Evolutionary conservation across 2,113 vertebrate genomes (phyloP).

Genomic region (Chionodraco myersi): DNA sequence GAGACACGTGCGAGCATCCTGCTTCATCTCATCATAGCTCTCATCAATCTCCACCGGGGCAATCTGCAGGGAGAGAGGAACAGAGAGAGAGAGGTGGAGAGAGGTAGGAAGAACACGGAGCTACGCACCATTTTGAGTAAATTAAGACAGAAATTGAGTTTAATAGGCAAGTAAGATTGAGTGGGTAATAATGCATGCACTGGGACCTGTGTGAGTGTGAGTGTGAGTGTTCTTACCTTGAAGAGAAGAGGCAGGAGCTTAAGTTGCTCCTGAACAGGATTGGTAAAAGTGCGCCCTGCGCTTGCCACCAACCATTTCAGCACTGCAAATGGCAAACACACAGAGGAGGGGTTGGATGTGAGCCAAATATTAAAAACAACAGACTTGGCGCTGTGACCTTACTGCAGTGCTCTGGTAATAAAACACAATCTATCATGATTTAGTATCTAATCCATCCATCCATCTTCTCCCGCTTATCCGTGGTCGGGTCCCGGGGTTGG

Average conservation of each 20-base stretch:
- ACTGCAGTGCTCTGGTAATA: conserved; percentile 47
- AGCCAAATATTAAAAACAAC: conserved; percentile 53
- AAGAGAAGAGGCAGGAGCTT: conserved; percentile 96
- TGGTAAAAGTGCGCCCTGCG: conserved; percentile 94
- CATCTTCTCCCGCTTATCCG: too few species aligned
- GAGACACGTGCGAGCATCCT: conserved; percentile 97
- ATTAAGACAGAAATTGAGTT: conserved; percentile 83
- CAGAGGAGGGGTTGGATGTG: conserved; percentile 19
- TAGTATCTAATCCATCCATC: conserved; percentile 6
- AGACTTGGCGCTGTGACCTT: conserved; percentile 58
- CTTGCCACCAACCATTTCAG: conserved; percentile 99
- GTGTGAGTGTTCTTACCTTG: conserved; percentile 86
- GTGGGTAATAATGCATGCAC: conserved; percentile 78
- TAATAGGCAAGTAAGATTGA: conserved; percentile 82
- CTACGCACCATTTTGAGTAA: conserved; percentile 77
- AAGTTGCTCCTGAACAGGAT: conserved; percentile 93
- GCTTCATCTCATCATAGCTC: conserved; percentile 98
- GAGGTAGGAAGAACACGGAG: conserved; percentile 65
- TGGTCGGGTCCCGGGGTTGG: too few species aligned
- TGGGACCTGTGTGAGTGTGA: conserved; percentile 46
- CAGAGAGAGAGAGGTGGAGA: conserved; percentile 32
- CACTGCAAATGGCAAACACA: conserved; percentile 80
- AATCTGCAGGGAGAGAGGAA: conserved; percentile 85
- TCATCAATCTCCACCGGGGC: conserved; percentile 98
- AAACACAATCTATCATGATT: conserved; percentile 61